Percentiles rank a stretch among this genome's conserved stretches.
These are phyloP conservation scores for Elephantulus edwardii DNA, from an alignment of 2,113 vertebrate genomes.

Conservation along the genomic window DNA sequence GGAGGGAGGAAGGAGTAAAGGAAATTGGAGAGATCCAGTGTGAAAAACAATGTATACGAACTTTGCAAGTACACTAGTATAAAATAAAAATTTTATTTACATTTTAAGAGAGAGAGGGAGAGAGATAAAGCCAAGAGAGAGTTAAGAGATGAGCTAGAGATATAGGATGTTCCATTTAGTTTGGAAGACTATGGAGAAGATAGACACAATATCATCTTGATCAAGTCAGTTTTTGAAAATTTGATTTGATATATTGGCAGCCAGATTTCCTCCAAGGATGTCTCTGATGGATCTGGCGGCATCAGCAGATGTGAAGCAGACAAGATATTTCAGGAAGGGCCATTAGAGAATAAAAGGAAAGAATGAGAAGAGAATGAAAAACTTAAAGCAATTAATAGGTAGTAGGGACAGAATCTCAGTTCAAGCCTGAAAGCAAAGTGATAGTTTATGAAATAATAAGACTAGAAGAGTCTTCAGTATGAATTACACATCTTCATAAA, in stretches of 20 bases:
- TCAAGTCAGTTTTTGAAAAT: neutral
- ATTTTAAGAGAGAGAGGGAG: too few species aligned
- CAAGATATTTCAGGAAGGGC: neutral
- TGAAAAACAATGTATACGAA: too few species aligned
- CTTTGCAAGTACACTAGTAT: too few species aligned
- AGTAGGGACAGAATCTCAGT: slow-evolving; percentile 18
- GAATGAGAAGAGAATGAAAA: too few species aligned
- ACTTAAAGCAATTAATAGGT: too few species aligned
- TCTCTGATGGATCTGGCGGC: neutral
- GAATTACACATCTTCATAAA: too few species aligned
- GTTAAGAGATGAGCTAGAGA: neutral
- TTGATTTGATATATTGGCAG: slow-evolving; percentile 11
- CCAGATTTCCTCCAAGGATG: neutral
- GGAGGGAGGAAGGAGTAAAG: too few species aligned
- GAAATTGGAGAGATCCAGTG: too few species aligned
- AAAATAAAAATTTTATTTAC: too few species aligned
- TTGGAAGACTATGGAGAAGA: neutral
- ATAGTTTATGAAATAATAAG: too few species aligned
- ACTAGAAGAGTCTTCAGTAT: too few species aligned
- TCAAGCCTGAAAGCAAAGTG: neutral
- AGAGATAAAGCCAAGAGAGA: neutral
- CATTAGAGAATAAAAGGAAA: too few species aligned
- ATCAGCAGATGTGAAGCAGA: neutral
- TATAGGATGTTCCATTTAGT: neutral
- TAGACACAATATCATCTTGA: neutral